These are phyloP conservation scores for Cavia aperea DNA, from an alignment of 2,113 vertebrate genomes.

Conservation along the genomic window DNA sequence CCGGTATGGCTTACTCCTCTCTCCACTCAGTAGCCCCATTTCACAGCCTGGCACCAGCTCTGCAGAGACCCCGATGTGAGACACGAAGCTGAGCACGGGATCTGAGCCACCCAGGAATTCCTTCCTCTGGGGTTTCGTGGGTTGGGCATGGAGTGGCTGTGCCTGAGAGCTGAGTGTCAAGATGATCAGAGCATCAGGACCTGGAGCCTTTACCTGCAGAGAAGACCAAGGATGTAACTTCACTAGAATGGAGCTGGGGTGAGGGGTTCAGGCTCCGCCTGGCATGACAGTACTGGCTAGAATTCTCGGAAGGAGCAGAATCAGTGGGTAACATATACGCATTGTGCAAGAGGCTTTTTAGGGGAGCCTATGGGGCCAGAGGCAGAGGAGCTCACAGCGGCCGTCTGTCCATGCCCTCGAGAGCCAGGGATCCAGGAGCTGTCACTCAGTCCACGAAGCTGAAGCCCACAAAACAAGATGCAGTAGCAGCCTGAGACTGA, in stretches of 20 bases:
- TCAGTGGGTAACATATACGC: not conserved
- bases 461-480: not conserved
- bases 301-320: not conserved
- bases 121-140: fast-evolving
- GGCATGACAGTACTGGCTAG: not conserved
- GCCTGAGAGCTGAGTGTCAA: not conserved
- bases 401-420: not conserved
- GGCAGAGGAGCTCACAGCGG: not conserved
- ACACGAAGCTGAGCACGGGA: not conserved
- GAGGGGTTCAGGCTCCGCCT: fast-evolving
- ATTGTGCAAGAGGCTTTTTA: not conserved
- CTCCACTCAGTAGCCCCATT: fast-evolving
- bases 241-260: too few relatives aligned
- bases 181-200: not conserved
- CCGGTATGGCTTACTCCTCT: not conserved
- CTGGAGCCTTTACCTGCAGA: not conserved
- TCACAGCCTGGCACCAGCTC: not conserved
- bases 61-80: not conserved
- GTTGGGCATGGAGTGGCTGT: fast-evolving
- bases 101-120: not conserved
- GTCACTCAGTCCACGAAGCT: not conserved
- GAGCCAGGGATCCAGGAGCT: too few relatives aligned
- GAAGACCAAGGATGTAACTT: not conserved
- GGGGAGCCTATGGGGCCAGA: not conserved
- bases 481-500: not conserved